phyloP scores from a whole-genome alignment of 2,113 vertebrate species.

The Pteropus alecto region DNA sequence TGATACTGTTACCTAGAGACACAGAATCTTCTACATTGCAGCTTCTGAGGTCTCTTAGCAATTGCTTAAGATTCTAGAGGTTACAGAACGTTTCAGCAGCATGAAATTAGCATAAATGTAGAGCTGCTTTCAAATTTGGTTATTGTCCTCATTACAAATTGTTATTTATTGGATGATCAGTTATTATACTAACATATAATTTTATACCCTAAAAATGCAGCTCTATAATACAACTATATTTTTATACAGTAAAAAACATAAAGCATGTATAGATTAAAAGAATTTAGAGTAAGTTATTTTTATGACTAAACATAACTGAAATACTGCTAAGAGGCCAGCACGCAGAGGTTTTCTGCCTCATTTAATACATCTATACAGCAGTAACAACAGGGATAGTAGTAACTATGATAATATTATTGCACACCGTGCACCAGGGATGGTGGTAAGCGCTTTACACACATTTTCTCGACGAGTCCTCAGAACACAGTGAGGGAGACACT shows the following conservation, averaged over 20 bases:
- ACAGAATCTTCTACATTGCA: constrained; percentile 34
- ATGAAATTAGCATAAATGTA: constrained; percentile 41
- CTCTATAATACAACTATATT: constrained; percentile 1
- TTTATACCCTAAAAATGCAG: constrained; percentile 4
- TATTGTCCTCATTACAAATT: background rate
- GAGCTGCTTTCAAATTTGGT: constrained; percentile 1
- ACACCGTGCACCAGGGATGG: background rate
- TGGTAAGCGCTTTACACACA: constrained; percentile 3
- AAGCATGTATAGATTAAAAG: constrained; percentile 5
- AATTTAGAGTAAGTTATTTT: background rate
- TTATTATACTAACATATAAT: constrained; percentile 21
- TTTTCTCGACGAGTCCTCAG: constrained; percentile 32
- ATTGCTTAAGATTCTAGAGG: constrained; percentile 9
- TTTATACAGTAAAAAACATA: background rate
- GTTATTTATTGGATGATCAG: background rate
- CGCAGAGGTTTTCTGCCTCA: background rate
- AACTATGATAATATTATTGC: background rate
- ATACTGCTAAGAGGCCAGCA: background rate
- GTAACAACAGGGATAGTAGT: background rate
- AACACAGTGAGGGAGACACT: background rate
- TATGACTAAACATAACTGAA: constrained; percentile 3
- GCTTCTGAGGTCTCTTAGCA: background rate
- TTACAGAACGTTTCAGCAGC: constrained; percentile 30
- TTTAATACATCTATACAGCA: background rate
- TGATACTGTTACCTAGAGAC: background rate